Evolutionary conservation across 2,888 invertebrate genomes (phyloP), one percentile per base, ranked within the genome.

Genomic region (Deilephila elpenor): DNA sequence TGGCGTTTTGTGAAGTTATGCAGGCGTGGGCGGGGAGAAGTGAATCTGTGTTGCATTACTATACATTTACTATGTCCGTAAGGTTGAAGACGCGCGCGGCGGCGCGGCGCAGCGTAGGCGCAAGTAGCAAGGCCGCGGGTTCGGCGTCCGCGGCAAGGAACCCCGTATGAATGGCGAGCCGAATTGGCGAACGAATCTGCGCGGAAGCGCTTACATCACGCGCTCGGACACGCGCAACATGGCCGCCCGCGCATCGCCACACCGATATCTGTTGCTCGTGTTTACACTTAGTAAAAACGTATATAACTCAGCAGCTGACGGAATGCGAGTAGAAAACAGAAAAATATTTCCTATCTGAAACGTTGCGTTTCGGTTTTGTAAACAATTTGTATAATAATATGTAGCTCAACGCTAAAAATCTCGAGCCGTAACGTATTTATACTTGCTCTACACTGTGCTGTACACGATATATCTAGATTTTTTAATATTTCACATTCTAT

Each of bases 161-260:
- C 86, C 82, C 82, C 83, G 89, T 86, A 93, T 94, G 93, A 94
- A 93, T 93, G 93, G 89, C 89, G 86, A 82, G 86, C 86, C 86
- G 85, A 87, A 89, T 89, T 86, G 79, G 86, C 88, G 80, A 85
- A 74, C 86, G 83, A 85, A 81, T 83, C 83, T 83, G 84, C 86
- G 78, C 89, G 91, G 89, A 90, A 90, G 86, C 83, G 85, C 84
- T 88, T 88, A 89, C 87, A 88, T 90, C 89, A 91, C 86, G 86
- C 84, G 81, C 80, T 80, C 79, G 76, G 75, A 77, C 83, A 82
- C 82, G 60, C 56, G 75, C 79, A 83, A 83, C 79, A 84, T 84
- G 83, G 83, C 80, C 14, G 67, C 67, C 60, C 83, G 80, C 77
- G 72, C 70, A 79, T 80, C 72, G 73, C 77, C 75, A 76, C 73